phyloP scores from a whole-genome alignment of 2,113 vertebrate species.

The Pituophis catenifer region DNA sequence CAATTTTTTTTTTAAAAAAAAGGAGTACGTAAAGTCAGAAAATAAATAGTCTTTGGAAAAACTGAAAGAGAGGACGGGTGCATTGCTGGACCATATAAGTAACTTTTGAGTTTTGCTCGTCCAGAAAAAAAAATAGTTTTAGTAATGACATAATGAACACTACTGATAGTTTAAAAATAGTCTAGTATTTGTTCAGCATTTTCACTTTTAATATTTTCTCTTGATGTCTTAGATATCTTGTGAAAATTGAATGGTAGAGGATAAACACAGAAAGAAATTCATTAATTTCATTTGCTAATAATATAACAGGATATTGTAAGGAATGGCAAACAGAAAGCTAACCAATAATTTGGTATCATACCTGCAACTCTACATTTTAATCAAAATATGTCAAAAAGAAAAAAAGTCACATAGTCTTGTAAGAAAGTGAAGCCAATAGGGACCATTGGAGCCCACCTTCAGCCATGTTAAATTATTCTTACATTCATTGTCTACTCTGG shows the following conservation, averaged over 20 bases:
- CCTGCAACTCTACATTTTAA: background rate
- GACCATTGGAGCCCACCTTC: background rate
- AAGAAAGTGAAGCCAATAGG: background rate
- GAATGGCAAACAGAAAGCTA: background rate
- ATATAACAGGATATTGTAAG: background rate
- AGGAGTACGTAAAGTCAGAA: slow-evolving; percentile 45
- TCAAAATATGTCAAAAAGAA: background rate
- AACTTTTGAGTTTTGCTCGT: slow-evolving; percentile 23
- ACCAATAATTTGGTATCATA: background rate
- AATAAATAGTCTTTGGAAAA: slow-evolving; percentile 33
- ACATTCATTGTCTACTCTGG: background rate
- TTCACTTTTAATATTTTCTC: background rate
- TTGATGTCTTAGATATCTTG: background rate
- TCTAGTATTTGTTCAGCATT: background rate
- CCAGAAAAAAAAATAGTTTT: background rate
- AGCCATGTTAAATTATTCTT: background rate
- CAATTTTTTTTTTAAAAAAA: slow-evolving; percentile 39
- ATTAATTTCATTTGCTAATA: background rate
- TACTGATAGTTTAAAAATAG: background rate
- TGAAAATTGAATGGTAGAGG: background rate
- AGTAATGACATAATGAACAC: background rate
- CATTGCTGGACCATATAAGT: slow-evolving; percentile 30
- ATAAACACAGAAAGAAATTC: background rate
- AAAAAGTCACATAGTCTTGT: background rate
- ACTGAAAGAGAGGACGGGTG: slow-evolving; percentile 6